phyloP scores from a whole-genome alignment of 2,113 vertebrate species.

The Columbina picui region DNA sequence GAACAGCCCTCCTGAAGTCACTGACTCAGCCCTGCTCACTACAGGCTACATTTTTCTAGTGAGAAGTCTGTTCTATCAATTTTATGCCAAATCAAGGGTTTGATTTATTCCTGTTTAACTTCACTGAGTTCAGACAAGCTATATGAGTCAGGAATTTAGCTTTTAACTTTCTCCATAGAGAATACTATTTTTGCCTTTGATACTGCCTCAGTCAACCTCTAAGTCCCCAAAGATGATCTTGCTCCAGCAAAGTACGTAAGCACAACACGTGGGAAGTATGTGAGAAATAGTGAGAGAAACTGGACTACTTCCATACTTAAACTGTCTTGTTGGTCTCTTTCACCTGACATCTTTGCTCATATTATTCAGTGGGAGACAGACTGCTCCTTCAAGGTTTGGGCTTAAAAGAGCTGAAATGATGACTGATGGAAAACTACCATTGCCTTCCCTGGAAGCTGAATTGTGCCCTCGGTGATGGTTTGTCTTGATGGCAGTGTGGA shows the following conservation, averaged over 20 bases:
- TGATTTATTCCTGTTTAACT: not conserved
- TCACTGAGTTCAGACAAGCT: not conserved
- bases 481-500: not conserved
- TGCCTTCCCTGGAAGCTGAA: not conserved
- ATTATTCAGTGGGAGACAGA: not conserved
- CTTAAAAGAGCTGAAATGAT: not conserved
- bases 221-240: not conserved
- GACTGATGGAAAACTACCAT: not conserved
- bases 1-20: not conserved
- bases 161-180: not conserved
- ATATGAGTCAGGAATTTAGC: not conserved
- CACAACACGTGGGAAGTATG: not conserved
- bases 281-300: not conserved
- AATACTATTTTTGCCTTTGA: not conserved
- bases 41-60: not conserved
- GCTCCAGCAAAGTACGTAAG: not conserved
- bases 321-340: not conserved
- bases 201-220: not conserved
- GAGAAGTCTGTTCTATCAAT: not conserved
- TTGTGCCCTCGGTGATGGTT: not conserved
- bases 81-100: not conserved
- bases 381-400: not conserved
- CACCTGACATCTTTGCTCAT: not conserved
- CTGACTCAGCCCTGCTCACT: not conserved
- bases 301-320: not conserved